Evolutionary conservation across 2,888 invertebrate genomes (phyloP), one percentile per base, ranked within the genome.

Genomic region (Epinotia brunnichana): DNA sequence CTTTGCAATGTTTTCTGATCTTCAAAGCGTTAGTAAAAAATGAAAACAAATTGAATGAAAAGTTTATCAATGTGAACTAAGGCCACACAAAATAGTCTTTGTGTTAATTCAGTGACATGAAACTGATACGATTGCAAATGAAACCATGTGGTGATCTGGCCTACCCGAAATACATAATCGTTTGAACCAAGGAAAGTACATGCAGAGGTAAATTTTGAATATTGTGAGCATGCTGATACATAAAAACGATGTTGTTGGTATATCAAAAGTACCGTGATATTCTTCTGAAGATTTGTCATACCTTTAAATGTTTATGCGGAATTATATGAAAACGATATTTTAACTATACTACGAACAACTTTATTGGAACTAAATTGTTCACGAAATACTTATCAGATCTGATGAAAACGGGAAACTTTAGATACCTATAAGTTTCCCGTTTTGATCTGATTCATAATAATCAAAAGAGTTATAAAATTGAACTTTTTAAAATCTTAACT

Each of bases 51-150:
- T 60, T 60, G 11, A 61, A 68, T 57, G 59, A 54, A 48, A 66
- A 79, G 77, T 9, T 54, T 64, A 19, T 13, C 35, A n/a, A 64
- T 64, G 19, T 15, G 21, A 41, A 74, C 74, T 78, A 86, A 85
- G 90, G 92, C 92, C 92, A 92, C 87, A 92, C 92, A 90, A 92
- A 89, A 85, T 89, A 91, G 92, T 93, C 91, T 85, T 78, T 75
- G 76, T 77, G 80, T 82, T 77, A 57, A 51, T 71, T 73, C 69
- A 48, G 69, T 76, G 76, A 79, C 75, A 82, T 84, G 83, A 79
- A 80, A 79, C 81, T 79, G 81, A 79, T 62, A 78, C 78, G 79
- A 82, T 83, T 80, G 79, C 77, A 80, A 82, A 81, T 79, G 79
- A 83, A 80, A 81, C 70, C 72, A 81, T 81, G 83, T 85, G 82